Percentiles rank a stretch among this genome's conserved stretches.
Conservation (phyloP, 2,888 invertebrate species). For the Aethes cnicana region DNA sequence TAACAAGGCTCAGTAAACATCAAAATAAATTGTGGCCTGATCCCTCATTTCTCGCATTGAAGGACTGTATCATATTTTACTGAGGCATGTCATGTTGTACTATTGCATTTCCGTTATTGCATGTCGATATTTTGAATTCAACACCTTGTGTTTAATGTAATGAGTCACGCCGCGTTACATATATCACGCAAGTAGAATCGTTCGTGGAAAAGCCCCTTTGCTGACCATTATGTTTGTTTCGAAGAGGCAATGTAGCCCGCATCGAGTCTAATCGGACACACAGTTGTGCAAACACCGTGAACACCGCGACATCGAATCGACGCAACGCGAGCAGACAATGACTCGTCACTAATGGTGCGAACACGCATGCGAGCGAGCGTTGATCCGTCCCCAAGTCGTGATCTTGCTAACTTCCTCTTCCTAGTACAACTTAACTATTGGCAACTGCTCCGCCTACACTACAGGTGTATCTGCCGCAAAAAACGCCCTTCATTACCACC, state of each 20-base stretch:
- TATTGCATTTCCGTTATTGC: too few relatives aligned
- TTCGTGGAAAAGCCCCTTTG: too few relatives aligned
- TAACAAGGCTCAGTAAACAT: conserved; percentile 37
- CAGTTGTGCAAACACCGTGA: not conserved
- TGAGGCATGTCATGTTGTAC: too few relatives aligned
- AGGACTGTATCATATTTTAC: too few relatives aligned
- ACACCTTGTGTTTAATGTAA: too few relatives aligned
- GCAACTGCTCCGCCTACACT: conserved; percentile 30
- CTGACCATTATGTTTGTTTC: not conserved
- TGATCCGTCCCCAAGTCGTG: conserved; percentile 48
- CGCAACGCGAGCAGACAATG: conserved; percentile 41
- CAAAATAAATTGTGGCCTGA: conserved; percentile 31
- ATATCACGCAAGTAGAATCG: too few relatives aligned
- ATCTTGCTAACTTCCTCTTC: conserved; percentile 54
- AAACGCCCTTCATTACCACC: conserved; percentile 46
- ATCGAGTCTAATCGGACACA: not conserved
- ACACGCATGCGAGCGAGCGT: conserved; percentile 55
- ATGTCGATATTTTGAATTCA: not conserved
- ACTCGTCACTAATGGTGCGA: conserved; percentile 54
- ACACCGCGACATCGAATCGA: not conserved
- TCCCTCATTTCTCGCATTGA: conserved; percentile 20
- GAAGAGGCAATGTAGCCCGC: not conserved
- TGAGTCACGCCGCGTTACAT: too few relatives aligned
- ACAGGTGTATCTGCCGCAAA: conserved; percentile 41
- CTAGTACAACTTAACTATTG: conserved; percentile 36